Evolutionary conservation across 2,888 invertebrate species (phyloP).

Genomic region (Liopterus haemorrhoidalis): DNA sequence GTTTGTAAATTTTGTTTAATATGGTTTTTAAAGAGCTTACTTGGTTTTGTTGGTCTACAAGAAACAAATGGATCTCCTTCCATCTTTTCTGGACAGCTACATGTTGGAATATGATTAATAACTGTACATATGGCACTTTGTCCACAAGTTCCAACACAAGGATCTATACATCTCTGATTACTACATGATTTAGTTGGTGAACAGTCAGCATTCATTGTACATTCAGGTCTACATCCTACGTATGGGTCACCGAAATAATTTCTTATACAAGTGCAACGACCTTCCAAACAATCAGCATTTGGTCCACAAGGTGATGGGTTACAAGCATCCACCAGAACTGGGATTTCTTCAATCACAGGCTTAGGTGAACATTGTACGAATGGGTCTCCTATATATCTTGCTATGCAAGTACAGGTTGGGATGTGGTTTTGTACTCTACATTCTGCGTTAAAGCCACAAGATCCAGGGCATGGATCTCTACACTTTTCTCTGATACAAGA

Average conservation of each 20-base stretch:
- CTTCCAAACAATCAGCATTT: conserved; percentile 68
- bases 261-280: conserved; percentile 65
- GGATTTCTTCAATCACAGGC: conserved; percentile 20
- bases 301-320: conserved; percentile 72
- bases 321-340: conserved; percentile 56
- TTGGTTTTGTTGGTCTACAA: conserved; percentile 42
- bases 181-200: conserved; percentile 67
- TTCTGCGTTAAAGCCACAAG: conserved; percentile 65
- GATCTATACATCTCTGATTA: conserved; percentile 70
- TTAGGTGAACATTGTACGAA: conserved; percentile 55
- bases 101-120: conserved; percentile 75
- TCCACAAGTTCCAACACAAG: conserved; percentile 74
- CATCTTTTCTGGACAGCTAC: conserved; percentile 64
- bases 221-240: conserved; percentile 74
- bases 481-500: conserved; percentile 69
- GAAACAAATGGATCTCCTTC: conserved; percentile 72
- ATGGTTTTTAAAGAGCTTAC: conserved; percentile 20
- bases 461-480: conserved; percentile 63
- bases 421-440: conserved; percentile 66
- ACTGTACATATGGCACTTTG: conserved; percentile 73
- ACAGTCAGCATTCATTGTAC: conserved; percentile 75
- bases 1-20: too few relatives aligned
- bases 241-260: conserved; percentile 68
- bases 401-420: conserved; percentile 58
- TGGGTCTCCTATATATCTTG: conserved; percentile 61